Evolutionary conservation across 2,797 vertebrate genomes (phyloP).

Genomic region (Hydrolagus colliei): DNA sequence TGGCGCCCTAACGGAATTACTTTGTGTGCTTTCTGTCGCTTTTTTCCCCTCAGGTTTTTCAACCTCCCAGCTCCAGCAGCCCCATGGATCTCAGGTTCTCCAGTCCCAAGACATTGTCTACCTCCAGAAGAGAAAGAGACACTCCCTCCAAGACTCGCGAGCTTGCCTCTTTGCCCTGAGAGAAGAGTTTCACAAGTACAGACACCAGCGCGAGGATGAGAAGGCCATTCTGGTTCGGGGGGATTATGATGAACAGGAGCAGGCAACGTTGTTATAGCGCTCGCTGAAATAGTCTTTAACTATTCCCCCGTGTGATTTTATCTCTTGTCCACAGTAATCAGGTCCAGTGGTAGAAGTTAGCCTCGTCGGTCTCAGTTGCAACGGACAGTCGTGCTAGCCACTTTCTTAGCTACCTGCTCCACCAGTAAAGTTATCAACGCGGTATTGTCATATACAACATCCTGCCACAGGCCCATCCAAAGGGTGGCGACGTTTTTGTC

Average conservation of each 20-base stretch:
- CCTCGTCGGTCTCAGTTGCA: slow-evolving; percentile 36
- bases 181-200: slow-evolving; percentile 69
- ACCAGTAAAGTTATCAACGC: background rate
- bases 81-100: slow-evolving; percentile 85
- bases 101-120: slow-evolving; percentile 74
- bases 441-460: background rate
- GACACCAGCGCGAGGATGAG: slow-evolving; percentile 83
- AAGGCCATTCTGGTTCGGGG: slow-evolving; percentile 85
- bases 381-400: slow-evolving; percentile 32
- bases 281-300: slow-evolving; percentile 42
- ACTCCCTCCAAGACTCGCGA: slow-evolving; percentile 80
- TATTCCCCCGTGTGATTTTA: slow-evolving; percentile 34
- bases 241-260: slow-evolving; percentile 74
- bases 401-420: slow-evolving; percentile 44
- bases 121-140: slow-evolving; percentile 88
- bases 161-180: slow-evolving; percentile 77
- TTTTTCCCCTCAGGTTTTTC: slow-evolving; percentile 63
- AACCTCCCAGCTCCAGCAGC: slow-evolving; percentile 97
- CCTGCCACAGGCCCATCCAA: slow-evolving; percentile 1
- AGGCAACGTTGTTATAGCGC: slow-evolving; percentile 79
- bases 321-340: slow-evolving; percentile 30
- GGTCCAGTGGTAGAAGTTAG: slow-evolving; percentile 37
- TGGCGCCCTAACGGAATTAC: background rate
- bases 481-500: slow-evolving; percentile 27
- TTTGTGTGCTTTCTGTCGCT: background rate